Evolutionary conservation across 1,140 invertebrate genomes (phyloP).

Genomic region (Vollenhovia emeryi): DNA sequence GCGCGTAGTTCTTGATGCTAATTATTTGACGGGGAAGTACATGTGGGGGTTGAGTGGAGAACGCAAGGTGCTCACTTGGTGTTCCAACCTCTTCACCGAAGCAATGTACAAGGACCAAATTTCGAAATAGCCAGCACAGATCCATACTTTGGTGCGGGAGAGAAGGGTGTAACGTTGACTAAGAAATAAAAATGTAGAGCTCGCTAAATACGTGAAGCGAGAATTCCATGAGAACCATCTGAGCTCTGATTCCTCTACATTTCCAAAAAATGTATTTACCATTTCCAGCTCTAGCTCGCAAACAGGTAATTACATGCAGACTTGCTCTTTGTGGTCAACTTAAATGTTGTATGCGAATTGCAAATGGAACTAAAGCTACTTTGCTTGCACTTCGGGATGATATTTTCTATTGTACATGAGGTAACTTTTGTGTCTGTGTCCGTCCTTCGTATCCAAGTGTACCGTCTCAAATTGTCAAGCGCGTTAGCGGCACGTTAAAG

Average conservation of each 20-base stretch:
- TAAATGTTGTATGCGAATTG: constrained; percentile 64
- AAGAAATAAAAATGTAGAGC: constrained; percentile 81
- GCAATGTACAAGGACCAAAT: constrained; percentile 77
- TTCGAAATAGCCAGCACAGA: constrained; percentile 81
- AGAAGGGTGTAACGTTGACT: constrained; percentile 84
- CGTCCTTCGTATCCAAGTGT: neutral
- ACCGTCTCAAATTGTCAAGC: neutral
- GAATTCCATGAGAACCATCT: constrained; percentile 85
- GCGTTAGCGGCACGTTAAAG: neutral
- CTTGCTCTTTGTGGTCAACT: constrained; percentile 85
- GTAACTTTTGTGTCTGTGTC: constrained; percentile 12
- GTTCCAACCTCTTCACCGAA: constrained; percentile 78
- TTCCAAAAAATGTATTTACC: constrained; percentile 85
- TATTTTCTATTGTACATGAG: constrained; percentile 10
- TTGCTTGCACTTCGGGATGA: neutral
- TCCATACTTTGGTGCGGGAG: constrained; percentile 86
- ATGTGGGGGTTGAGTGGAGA: constrained; percentile 75
- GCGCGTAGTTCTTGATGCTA: constrained; percentile 73
- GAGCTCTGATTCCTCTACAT: constrained; percentile 86
- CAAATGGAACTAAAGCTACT: constrained; percentile 71
- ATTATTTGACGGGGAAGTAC: constrained; percentile 72
- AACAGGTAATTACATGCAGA: constrained; percentile 83
- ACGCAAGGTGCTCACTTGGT: constrained; percentile 74
- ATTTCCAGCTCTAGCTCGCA: constrained; percentile 83
- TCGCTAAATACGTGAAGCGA: constrained; percentile 82